These are phyloP conservation scores for Drosophila vallismaia DNA, from an alignment of 2,888 invertebrate genomes.

Conservation along the genomic window DNA sequence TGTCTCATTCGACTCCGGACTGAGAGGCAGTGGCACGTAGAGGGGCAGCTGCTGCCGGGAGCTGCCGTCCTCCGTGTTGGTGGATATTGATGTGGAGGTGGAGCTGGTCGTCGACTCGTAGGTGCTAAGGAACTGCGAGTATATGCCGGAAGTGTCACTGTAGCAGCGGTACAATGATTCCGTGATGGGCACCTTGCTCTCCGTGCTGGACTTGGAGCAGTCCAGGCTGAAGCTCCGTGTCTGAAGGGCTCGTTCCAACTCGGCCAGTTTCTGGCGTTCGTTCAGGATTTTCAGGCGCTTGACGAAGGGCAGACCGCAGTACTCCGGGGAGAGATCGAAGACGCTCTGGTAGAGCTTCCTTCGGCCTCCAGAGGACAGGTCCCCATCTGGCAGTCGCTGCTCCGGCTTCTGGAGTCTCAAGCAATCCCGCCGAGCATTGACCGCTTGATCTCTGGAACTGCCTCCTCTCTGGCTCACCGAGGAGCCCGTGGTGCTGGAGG, in stretches of 20 bases:
- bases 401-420: conserved; percentile 61
- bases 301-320: conserved; percentile 93
- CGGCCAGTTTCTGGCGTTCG: conserved; percentile 93
- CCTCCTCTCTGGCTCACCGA: conserved; percentile 32
- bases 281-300: conserved; percentile 95
- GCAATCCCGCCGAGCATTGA: conserved; percentile 38
- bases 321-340: conserved; percentile 94
- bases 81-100: conserved; percentile 83
- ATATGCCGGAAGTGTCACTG: conserved; percentile 91
- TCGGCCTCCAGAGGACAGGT: conserved; percentile 25
- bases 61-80: conserved; percentile 62
- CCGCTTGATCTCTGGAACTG: not conserved
- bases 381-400: conserved; percentile 60
- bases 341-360: conserved; percentile 92
- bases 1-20: conserved; percentile 92
- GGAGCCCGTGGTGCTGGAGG: conserved; percentile 57
- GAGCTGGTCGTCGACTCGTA: conserved; percentile 83
- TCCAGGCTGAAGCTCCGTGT: conserved; percentile 92
- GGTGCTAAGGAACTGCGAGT: conserved; percentile 83
- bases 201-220: conserved; percentile 86
- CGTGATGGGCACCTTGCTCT: conserved; percentile 80
- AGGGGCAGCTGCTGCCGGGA: conserved; percentile 54
- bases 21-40: conserved; percentile 80
- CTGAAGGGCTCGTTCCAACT: conserved; percentile 90
- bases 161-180: conserved; percentile 89